phyloP scores from a whole-genome alignment of 2,113 vertebrate species.

The Forbesichthys agassizii region DNA sequence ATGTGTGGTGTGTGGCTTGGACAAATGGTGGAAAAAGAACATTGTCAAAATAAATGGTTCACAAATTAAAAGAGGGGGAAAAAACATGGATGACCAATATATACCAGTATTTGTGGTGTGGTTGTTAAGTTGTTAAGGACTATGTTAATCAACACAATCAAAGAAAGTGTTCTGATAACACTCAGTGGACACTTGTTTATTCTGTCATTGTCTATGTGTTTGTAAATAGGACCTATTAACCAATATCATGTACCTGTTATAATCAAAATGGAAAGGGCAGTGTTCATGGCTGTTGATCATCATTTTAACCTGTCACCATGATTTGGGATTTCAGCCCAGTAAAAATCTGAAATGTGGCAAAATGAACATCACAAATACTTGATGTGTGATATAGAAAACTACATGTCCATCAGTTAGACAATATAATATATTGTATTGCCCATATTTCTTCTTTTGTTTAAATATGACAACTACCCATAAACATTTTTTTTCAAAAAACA shows the following conservation, averaged over 20 bases:
- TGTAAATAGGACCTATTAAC: conserved; percentile 99
- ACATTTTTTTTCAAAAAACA: conserved; percentile 62
- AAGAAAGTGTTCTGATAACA: conserved; percentile 89
- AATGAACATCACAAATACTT: conserved; percentile 26
- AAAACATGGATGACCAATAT: conserved; percentile 84
- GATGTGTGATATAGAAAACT: conserved; percentile 44
- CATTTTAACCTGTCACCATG: conserved; percentile 52
- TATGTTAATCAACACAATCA: conserved; percentile 91
- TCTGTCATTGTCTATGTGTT: conserved; percentile 91
- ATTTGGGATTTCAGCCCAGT: conserved; percentile 57
- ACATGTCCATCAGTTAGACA: conserved; percentile 22
- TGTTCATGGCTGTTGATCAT: conserved; percentile 77
- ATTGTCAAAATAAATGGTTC: conserved; percentile 24
- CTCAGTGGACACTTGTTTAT: conserved; percentile 94
- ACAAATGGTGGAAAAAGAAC: conserved; percentile 33
- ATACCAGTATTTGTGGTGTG: conserved; percentile 90
- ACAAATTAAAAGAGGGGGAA: conserved; percentile 28
- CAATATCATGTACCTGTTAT: conserved; percentile 92
- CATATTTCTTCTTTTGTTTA: conserved; percentile 56
- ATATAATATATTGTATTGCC: conserved; percentile 50
- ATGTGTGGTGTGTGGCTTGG: conserved; percentile 35
- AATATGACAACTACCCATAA: conserved; percentile 55
- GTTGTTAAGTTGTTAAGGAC: conserved; percentile 92
- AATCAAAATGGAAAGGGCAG: conserved; percentile 85
- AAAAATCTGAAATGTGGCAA: conserved; percentile 44